A percentile compares a stretch with the other conserved stretches of the same genome.
Conservation (phyloP, 2,888 invertebrate species). For the Linhomoeus sp. region DNA sequence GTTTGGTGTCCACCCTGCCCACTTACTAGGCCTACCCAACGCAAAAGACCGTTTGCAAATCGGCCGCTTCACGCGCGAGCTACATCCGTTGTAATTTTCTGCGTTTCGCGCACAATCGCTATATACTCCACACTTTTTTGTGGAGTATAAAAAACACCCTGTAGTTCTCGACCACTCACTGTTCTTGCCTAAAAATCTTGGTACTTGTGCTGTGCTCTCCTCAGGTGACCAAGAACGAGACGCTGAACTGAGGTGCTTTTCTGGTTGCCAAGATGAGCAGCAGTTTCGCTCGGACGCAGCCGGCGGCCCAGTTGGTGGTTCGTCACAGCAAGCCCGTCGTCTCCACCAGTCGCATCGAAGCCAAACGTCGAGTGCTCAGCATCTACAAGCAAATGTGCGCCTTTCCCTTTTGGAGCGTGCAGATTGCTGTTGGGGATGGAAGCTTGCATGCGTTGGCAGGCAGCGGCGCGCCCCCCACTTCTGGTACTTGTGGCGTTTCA, state of each 20-base stretch:
- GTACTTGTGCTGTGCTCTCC: conserved; percentile 3
- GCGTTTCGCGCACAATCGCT: too few species aligned
- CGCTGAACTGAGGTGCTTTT: conserved; percentile 14
- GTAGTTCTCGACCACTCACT: too few species aligned
- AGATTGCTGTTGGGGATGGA: too few species aligned
- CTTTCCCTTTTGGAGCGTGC: neutral
- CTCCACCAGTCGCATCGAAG: neutral
- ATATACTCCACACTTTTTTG: too few species aligned
- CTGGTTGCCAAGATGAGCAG: conserved; percentile 3
- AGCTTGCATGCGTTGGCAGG: too few species aligned
- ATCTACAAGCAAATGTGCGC: neutral
- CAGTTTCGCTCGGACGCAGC: neutral
- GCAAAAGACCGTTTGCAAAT: too few species aligned
- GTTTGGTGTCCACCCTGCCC: too few species aligned
- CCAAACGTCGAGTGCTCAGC: neutral
- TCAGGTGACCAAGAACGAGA: conserved; percentile 18
- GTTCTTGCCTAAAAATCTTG: too few species aligned
- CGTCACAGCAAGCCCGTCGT: neutral
- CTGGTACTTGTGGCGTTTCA: conserved; percentile 21
- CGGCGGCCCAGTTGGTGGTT: neutral
- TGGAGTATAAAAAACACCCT: too few species aligned
- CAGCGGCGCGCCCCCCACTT: conserved; percentile 18
- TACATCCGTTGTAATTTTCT: too few species aligned
- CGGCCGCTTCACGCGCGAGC: too few species aligned
- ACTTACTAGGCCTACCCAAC: too few species aligned